A percentile compares a stretch with the other conserved stretches of the same genome.
phyloP scores from a whole-genome alignment of 2,888 invertebrate genomes.

The Dermolepida albohirtum region DNA sequence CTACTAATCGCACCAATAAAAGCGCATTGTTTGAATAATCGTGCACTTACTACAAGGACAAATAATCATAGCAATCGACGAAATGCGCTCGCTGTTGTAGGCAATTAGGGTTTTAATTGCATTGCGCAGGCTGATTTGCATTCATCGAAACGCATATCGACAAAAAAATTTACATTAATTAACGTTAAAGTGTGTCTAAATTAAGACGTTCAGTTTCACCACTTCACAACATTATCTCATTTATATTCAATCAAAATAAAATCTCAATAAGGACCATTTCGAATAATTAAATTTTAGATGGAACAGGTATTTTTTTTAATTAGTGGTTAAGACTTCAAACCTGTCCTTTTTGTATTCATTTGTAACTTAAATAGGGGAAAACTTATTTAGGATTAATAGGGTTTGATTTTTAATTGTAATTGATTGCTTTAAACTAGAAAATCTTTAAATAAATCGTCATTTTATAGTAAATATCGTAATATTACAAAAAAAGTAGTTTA shows the following conservation, averaged over 20 bases:
- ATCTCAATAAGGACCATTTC: conserved; percentile 34
- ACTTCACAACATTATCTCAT: conserved; percentile 52
- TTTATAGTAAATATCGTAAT: too few relatives aligned
- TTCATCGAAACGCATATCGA: conserved; percentile 58
- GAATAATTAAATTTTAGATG: conserved; percentile 28
- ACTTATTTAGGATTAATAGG: too few relatives aligned
- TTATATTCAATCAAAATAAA: conserved; percentile 56
- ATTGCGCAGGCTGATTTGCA: conserved; percentile 57
- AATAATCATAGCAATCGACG: conserved; percentile 49
- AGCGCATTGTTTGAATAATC: conserved; percentile 5
- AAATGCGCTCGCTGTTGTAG: conserved; percentile 50
- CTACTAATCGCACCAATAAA: too few relatives aligned
- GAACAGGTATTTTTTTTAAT: conserved; percentile 35
- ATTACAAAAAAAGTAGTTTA: too few relatives aligned
- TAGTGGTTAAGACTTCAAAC: conserved; percentile 21
- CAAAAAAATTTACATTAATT: conserved; percentile 61
- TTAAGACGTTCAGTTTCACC: conserved; percentile 55
- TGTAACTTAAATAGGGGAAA: too few relatives aligned
- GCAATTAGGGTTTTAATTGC: conserved; percentile 56
- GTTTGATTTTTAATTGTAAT: too few relatives aligned
- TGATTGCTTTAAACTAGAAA: too few relatives aligned
- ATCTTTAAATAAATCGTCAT: too few relatives aligned
- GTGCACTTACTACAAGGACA: conserved; percentile 32
- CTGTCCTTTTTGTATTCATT: conserved; percentile 1
- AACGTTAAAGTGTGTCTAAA: conserved; percentile 57